Percentiles rank a stretch among this genome's conserved stretches.
phyloP scores from a whole-genome alignment of 2,888 invertebrate species.

The Gordius sp. region DNA sequence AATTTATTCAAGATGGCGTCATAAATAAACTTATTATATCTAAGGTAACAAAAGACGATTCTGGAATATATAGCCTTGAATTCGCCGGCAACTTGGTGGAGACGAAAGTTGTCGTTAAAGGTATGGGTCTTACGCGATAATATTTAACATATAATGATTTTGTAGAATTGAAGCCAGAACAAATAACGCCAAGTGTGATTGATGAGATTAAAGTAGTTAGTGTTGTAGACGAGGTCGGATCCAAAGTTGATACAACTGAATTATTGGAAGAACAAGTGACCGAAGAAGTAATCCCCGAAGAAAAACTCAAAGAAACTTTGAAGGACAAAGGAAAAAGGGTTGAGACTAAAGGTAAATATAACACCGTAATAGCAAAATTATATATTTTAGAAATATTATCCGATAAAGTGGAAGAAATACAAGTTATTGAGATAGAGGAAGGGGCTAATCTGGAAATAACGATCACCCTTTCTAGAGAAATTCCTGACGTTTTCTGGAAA shows the following conservation, averaged over 20 bases:
- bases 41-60: background rate
- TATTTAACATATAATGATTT: too few relatives aligned
- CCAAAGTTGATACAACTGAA: too few relatives aligned
- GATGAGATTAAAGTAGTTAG: too few relatives aligned
- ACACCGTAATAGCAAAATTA: too few relatives aligned
- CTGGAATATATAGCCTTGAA: background rate
- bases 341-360: too few relatives aligned
- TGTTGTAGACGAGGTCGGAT: too few relatives aligned
- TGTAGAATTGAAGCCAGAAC: too few relatives aligned
- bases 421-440: background rate
- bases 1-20: background rate
- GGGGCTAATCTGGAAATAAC: background rate
- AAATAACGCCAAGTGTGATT: too few relatives aligned
- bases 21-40: background rate
- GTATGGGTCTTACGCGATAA: background rate
- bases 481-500: background rate
- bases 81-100: background rate
- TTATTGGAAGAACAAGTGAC: too few relatives aligned
- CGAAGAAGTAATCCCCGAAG: too few relatives aligned
- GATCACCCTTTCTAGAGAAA: background rate
- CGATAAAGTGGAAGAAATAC: background rate
- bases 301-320: too few relatives aligned
- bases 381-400: background rate
- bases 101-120: background rate
- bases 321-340: too few relatives aligned